Conservation (phyloP, 2,113 vertebrate species). For the Panthera uncia region DNA sequence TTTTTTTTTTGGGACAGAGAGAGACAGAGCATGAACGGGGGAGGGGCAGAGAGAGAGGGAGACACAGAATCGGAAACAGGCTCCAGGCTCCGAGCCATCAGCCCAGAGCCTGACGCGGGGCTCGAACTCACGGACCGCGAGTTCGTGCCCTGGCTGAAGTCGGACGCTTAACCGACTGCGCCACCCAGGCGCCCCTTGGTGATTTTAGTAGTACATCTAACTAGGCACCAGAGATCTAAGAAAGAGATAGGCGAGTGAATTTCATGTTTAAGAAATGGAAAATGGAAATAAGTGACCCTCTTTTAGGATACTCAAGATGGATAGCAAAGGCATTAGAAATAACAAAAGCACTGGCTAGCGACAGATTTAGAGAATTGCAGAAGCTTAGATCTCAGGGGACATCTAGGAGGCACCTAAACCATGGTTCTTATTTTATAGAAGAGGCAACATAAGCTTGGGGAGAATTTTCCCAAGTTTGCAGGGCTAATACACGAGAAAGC, state of each 20-base stretch:
- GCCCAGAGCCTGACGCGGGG: too few species aligned
- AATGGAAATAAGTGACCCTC: background rate
- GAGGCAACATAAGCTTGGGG: background rate
- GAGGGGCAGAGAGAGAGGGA: too few species aligned
- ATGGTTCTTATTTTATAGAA: background rate
- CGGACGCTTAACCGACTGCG: too few species aligned
- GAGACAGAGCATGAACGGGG: too few species aligned
- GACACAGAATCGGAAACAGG: too few species aligned
- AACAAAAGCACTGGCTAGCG: background rate
- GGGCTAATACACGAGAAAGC: background rate
- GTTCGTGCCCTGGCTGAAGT: too few species aligned
- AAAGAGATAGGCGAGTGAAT: background rate
- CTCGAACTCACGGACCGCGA: too few species aligned
- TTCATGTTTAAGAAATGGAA: background rate
- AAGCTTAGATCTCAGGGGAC: background rate
- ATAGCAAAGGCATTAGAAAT: background rate
- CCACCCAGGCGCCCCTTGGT: background rate
- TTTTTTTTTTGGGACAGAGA: too few species aligned
- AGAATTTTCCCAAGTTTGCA: background rate
- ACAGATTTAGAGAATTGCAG: background rate
- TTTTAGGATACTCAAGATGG: background rate
- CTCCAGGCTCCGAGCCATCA: too few species aligned
- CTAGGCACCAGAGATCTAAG: background rate
- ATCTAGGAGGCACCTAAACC: background rate
- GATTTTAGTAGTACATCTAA: background rate